phyloP scores from a whole-genome alignment of 1,140 invertebrate genomes.

The Oreohelix idahoensis region DNA sequence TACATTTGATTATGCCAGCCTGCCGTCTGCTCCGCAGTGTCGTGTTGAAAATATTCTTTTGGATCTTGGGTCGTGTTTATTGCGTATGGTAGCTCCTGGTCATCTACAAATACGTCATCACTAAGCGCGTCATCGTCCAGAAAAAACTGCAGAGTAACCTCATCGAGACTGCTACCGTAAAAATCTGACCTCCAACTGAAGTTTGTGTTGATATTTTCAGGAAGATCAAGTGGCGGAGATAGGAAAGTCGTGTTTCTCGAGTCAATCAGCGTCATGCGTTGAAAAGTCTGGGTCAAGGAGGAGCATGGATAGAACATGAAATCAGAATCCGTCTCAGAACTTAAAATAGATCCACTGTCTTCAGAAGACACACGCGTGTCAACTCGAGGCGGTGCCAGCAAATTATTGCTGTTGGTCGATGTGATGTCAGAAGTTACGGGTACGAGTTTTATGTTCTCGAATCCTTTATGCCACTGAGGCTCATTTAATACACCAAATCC shows the following conservation, averaged over 20 bases:
- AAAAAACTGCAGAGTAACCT: constrained; percentile 30
- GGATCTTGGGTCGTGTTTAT: no score
- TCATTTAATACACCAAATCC: neutral
- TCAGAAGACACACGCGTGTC: neutral
- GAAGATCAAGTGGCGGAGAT: neutral
- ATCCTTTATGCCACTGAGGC: neutral
- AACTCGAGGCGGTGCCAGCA: neutral
- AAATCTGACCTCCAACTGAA: constrained; percentile 24
- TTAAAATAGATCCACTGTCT: constrained; percentile 32
- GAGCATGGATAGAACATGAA: constrained; percentile 15
- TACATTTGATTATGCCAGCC: neutral
- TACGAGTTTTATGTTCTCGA: neutral
- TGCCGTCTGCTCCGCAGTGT: neutral
- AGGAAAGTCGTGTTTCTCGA: neutral
- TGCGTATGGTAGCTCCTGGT: neutral
- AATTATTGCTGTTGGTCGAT: neutral
- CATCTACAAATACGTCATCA: constrained; percentile 38
- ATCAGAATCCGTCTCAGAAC: constrained; percentile 13
- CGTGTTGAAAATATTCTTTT: neutral
- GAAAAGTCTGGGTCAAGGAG: neutral
- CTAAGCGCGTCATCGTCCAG: constrained; percentile 37
- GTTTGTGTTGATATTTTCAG: neutral
- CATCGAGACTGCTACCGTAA: constrained; percentile 33
- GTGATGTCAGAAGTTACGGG: neutral
- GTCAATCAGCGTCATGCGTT: constrained; percentile 17